Conservation (phyloP, 2,888 invertebrate species). For the Microctonus aethiopoides region DNA sequence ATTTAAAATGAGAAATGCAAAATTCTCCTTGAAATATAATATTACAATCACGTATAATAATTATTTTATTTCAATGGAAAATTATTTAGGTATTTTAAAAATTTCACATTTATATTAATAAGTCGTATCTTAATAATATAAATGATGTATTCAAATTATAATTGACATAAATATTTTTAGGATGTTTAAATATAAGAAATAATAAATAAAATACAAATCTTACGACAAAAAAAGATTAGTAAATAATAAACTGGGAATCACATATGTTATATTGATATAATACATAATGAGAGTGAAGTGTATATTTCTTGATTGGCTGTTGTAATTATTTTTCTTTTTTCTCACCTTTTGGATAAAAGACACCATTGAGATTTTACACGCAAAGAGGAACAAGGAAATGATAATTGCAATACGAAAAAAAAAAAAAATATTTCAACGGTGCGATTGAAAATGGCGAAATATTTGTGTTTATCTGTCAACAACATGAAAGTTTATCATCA, state of each 20-base stretch:
- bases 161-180: not conserved
- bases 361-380: not conserved
- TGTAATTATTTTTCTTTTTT: too few species aligned
- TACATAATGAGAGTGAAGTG: too few species aligned
- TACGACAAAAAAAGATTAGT: not conserved
- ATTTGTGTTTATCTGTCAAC: not conserved
- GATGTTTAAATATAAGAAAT: not conserved
- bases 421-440: not conserved
- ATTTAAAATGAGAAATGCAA: constrained; percentile 6
- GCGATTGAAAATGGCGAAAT: not conserved
- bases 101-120: not conserved
- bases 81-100: not conserved
- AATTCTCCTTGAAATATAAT: constrained; percentile 6
- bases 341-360: too few species aligned
- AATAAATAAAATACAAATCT: not conserved
- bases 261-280: too few species aligned
- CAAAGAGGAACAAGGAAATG: not conserved
- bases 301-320: too few species aligned
- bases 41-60: not conserved
- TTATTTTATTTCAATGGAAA: not conserved
- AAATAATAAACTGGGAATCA: too few species aligned
- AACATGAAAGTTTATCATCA: constrained; percentile 4
- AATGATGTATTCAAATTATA: not conserved
- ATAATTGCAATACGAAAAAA: not conserved
- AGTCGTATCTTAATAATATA: too few species aligned